phyloP scores from a whole-genome alignment of 2,797 vertebrate genomes.

The Anabacerthia variegaticeps region DNA sequence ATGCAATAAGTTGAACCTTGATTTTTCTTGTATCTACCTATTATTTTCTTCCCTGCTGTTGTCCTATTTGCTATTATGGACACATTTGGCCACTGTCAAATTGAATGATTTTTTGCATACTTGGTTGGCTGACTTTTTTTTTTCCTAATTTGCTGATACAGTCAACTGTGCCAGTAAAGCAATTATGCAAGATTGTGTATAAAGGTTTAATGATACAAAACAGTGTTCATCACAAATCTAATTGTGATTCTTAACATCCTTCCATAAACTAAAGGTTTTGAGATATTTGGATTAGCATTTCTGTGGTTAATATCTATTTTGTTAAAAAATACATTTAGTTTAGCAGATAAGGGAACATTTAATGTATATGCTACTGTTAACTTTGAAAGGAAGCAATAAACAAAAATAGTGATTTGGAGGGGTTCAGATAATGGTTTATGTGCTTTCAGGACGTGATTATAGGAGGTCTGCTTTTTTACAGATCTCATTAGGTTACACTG shows the following conservation, averaged over 20 bases:
- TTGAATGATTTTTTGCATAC: constrained; percentile 28
- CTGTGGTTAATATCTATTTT: neutral
- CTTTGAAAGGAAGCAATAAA: neutral
- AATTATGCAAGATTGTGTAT: constrained; percentile 42
- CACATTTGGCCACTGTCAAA: constrained; percentile 27
- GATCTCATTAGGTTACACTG: constrained; percentile 25
- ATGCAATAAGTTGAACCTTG: neutral
- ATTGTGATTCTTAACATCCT: constrained; percentile 24
- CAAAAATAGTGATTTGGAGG: neutral
- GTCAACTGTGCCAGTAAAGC: constrained; percentile 44
- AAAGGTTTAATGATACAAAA: constrained; percentile 57
- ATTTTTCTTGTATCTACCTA: neutral
- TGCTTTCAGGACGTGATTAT: constrained; percentile 10
- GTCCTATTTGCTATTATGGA: neutral
- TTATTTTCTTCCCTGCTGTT: neutral
- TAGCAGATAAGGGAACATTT: neutral
- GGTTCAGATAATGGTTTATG: neutral
- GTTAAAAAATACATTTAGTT: neutral
- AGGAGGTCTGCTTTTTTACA: constrained; percentile 21
- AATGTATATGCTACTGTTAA: neutral
- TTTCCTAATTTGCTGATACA: constrained; percentile 35
- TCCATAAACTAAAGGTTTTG: neutral
- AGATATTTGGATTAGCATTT: neutral
- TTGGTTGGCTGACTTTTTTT: constrained; percentile 20
- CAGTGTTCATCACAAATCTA: constrained; percentile 38